phyloP scores from a whole-genome alignment of 2,797 vertebrate species.

The Pipistrellus kuhlii region DNA sequence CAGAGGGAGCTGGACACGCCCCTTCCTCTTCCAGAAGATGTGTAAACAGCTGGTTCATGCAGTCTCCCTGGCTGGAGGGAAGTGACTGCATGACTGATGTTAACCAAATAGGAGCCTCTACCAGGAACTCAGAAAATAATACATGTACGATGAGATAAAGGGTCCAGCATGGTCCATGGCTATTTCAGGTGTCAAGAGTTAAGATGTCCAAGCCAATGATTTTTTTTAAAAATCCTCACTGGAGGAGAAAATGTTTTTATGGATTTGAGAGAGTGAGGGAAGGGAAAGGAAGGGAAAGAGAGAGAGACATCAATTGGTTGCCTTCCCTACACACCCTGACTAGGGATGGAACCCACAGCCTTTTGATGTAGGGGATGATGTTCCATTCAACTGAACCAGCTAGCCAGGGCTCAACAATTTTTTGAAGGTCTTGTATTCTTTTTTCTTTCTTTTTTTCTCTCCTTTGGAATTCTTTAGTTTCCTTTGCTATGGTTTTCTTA shows the following conservation, averaged over 20 bases:
- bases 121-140: constrained; percentile 68
- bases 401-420: neutral
- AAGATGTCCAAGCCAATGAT: neutral
- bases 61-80: constrained; percentile 73
- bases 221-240: neutral
- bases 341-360: neutral
- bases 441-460: neutral
- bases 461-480: constrained; percentile 3
- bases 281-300: no score
- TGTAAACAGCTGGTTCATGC: constrained; percentile 82
- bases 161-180: neutral
- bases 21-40: constrained; percentile 73
- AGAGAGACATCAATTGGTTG: neutral
- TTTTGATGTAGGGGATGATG: neutral
- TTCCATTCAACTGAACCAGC: neutral
- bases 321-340: neutral
- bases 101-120: constrained; percentile 68
- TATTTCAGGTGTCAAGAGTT: neutral
- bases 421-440: neutral
- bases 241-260: neutral
- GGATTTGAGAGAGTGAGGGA: neutral
- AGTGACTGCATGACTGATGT: constrained; percentile 69
- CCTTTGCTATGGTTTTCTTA: constrained; percentile 15
- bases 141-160: constrained; percentile 35
- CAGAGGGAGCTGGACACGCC: constrained; percentile 69